A percentile compares a stretch with the other conserved stretches of the same genome.
Conservation (phyloP, 30 jellyfish, hydroid and myxozoan species). For the Hydractinia echinata region DNA sequence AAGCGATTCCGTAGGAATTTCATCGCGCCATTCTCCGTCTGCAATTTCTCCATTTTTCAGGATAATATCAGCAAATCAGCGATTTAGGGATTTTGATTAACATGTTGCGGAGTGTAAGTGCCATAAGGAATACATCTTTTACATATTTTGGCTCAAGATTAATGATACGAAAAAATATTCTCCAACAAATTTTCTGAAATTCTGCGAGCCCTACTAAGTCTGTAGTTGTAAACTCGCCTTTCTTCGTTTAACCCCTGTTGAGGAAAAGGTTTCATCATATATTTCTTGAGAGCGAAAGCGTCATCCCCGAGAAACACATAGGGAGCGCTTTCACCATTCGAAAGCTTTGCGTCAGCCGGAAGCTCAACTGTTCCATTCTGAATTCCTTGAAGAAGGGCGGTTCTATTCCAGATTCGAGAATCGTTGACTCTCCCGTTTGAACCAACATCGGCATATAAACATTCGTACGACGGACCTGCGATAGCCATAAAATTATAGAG, state of each 20-base stretch:
- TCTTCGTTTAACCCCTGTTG: not conserved
- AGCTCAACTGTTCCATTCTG: too few relatives aligned
- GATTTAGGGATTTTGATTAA: not conserved
- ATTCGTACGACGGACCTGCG: too few relatives aligned
- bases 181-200: not conserved
- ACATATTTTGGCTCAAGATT: not conserved
- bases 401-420: too few relatives aligned
- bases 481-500: too few relatives aligned
- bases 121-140: not conserved
- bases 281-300: constrained; percentile 1
- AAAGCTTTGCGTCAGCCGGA: too few relatives aligned
- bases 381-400: too few relatives aligned
- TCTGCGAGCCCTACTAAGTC: not conserved
- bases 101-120: not conserved
- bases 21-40: constrained; percentile 4
- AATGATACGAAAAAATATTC: not conserved
- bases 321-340: too few relatives aligned
- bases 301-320: too few relatives aligned
- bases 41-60: not conserved
- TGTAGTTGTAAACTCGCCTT: too few relatives aligned
- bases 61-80: not conserved
- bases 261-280: not conserved
- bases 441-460: too few relatives aligned
- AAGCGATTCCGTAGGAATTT: too few relatives aligned
- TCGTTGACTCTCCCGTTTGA: too few relatives aligned